Evolutionary conservation across 2,888 invertebrate genomes (phyloP), one percentile per base, ranked within the genome.

Genomic region (Brassicogethes aeneus): DNA sequence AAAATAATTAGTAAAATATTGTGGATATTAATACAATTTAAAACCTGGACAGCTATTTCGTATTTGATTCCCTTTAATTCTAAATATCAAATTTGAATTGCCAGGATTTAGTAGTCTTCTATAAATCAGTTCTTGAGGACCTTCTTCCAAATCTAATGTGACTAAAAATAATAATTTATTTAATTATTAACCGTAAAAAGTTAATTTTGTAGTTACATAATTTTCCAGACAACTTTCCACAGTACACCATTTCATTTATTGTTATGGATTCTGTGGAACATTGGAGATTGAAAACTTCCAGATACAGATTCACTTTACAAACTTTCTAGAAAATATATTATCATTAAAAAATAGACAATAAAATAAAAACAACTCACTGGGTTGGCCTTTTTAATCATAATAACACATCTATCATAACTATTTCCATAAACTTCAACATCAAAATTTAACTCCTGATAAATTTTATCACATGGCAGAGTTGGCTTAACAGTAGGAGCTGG

Each of bases 181-280:
- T 10, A 32, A 10, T 32, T 12, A 12, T 32, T 32, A 32, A 32
- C 32, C 13, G 10, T 23, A 23, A 23, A 7, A 23, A 23, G 10
- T n/a, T n/a, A n/a, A n/a, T 23, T 23, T 23, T 23, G 23, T 23
- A 23, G 23, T 23, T 7, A 10, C 23, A 23, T 5, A 23, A 10
- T 23, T 23, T 5, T 23, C 62, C 62, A 17, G 54, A 49, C 15
- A 63, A 38, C 14, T 53, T 46, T 17, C 66, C 66, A 49, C 69
- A 69, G 42, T 58, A 64, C 40, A 44, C 47, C 40, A 42, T 49
- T 10, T 57, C 58, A 41, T 62, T 57, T 29, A 66, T 57, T 29
- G 55, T 37, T 17, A 69, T 41, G 30, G 58, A 53, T 43, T 65
- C 66, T 3, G 41, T 37, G n/a, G 52, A 50, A 46, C 69, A 69